These are phyloP conservation scores for Epizoanthus illoricatus DNA, from an alignment of 92 coral and sea anemone species.

Conservation along the genomic window DNA sequence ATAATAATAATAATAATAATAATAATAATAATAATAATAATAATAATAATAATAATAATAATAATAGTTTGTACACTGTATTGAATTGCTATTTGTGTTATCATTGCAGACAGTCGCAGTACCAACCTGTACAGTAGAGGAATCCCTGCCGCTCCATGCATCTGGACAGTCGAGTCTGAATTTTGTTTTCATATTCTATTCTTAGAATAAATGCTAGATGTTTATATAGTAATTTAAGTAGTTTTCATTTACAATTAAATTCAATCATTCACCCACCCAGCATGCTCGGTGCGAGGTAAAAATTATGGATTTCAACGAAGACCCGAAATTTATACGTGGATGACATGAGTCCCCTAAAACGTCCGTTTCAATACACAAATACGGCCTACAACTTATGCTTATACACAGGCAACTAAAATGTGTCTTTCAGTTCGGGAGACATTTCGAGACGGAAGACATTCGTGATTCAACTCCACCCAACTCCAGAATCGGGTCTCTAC, in stretches of 20 bases:
- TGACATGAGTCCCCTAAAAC: background rate
- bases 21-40: too few species aligned
- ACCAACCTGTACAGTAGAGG: constrained; percentile 52
- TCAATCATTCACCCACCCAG: constrained; percentile 25
- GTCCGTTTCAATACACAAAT: background rate
- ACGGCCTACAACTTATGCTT: too few species aligned
- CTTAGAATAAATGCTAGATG: background rate
- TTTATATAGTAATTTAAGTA: constrained; percentile 26
- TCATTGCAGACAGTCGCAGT: constrained; percentile 53
- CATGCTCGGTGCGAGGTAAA: constrained; percentile 8
- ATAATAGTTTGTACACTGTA: background rate
- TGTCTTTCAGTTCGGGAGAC: too few species aligned
- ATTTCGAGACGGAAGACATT: too few species aligned
- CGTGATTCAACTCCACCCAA: background rate
- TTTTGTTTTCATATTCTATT: background rate
- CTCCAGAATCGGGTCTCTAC: background rate
- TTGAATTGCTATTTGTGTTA: background rate
- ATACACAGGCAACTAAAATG: too few species aligned
- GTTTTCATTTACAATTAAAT: background rate
- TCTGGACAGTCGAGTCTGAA: constrained; percentile 24
- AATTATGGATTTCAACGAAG: too few species aligned
- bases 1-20: too few species aligned
- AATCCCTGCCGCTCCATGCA: constrained; percentile 47
- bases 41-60: too few species aligned
- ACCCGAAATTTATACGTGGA: background rate